Evolutionary conservation across 2,113 vertebrate genomes (phyloP).

Genomic region (Tonatia bakeri): DNA sequence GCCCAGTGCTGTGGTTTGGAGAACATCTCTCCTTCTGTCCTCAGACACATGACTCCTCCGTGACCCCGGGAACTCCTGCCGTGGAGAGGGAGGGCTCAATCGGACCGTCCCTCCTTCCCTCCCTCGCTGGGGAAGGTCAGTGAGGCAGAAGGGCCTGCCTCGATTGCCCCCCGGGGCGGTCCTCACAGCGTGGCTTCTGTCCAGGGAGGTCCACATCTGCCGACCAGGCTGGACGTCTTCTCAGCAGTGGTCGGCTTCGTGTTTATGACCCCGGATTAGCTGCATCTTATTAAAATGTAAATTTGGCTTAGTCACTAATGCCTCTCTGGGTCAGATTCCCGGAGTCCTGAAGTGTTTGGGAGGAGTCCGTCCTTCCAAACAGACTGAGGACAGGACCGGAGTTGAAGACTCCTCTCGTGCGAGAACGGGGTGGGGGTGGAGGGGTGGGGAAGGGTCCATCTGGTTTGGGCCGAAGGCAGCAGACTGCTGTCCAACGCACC

Average conservation of each 20-base stretch:
- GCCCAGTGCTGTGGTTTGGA: not conserved
- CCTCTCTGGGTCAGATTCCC: constrained; percentile 12
- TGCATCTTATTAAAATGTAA: constrained; percentile 18
- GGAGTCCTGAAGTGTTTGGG: not conserved
- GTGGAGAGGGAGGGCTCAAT: not conserved
- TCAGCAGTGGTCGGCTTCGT: not conserved
- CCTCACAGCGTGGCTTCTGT: not conserved
- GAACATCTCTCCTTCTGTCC: not conserved
- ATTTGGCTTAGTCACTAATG: constrained; percentile 39
- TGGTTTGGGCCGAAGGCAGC: constrained; percentile 25
- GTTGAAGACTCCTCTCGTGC: constrained; percentile 15
- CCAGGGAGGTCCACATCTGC: not conserved
- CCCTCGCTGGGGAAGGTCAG: not conserved
- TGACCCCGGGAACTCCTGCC: not conserved
- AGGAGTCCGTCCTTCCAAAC: not conserved
- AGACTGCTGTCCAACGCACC: not conserved
- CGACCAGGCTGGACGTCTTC: not conserved
- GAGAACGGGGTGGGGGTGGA: not conserved
- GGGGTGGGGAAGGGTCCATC: not conserved
- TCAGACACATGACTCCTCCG: not conserved
- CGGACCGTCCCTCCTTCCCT: not conserved
- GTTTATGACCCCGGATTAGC: constrained; percentile 49
- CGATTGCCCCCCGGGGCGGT: not conserved
- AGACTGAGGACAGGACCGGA: not conserved
- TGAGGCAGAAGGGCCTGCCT: not conserved